Evolutionary conservation across 1,140 invertebrate species (phyloP), one percentile per base, ranked within the genome.

Genomic region (Caenorhabditis tropicalis): DNA sequence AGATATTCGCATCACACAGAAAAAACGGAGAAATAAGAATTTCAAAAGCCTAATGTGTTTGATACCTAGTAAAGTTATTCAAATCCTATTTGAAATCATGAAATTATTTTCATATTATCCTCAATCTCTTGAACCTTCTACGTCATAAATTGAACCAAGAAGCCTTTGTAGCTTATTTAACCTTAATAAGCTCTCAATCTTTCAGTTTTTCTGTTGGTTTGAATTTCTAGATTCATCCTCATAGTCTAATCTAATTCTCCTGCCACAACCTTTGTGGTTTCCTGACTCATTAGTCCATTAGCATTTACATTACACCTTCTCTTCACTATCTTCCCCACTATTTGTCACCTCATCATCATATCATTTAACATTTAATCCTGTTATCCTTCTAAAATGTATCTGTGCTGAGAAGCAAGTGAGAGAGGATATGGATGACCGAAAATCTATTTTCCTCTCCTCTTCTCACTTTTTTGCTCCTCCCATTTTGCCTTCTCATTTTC

Each of bases 321-420:
- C n/a, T 46, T 46, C 65, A 33, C 21, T n/a, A 74, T 24, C 65
- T 21, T 24, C 29, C 43, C n/a, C 29, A 74, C 36, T 46, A 43
- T 74, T 74, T 31, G 65, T 36, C 65, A 74, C 65, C 65, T 46
- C 65, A 74, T 74, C 33, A 74, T 74, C 65, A 39, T 74, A 74
- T 74, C 65, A 74, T 46, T 74, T 74, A 74, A 74, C 65, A 74
- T 74, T 74, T 74, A 74, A 74, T 74, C 65, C 65, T 74, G 65
- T 74, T 74, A 74, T 74, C 65, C 36, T 74, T 29, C 65, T 74
- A 12, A 74, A 74, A 74, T 74, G 65, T 74, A 74, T 74, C 7
- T 74, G 19, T 24, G 36, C 36, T 39, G 10, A 56, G 24, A 56
- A 56, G 21, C 5, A 21, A 43, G 36, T 74, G 65, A 27, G 65